Evolutionary conservation across 1,140 invertebrate genomes (phyloP), one percentile per base, ranked within the genome.

Genomic region (Galleria mellonella): DNA sequence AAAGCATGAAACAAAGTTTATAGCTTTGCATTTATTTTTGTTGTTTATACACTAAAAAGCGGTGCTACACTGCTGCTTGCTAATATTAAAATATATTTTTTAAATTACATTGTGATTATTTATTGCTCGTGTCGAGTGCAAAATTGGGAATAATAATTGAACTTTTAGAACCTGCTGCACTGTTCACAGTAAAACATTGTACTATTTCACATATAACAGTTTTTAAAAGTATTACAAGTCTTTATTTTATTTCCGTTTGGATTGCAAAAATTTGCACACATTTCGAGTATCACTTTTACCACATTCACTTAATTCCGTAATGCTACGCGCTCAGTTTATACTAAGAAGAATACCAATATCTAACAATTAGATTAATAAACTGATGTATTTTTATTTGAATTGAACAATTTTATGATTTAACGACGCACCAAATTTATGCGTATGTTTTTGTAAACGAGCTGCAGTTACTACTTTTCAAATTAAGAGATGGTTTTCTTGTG

Each of bases 61-160:
- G 37, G 74, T 56, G 62, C 66, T 55, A 72, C 49, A 77, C 48
- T 58, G 62, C 52, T 72, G 57, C 47, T 40, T 51, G 60, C 59
- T 56, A 67, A 61, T 41, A 51, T 51, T 45, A 32, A 55, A 70
- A 61, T 51, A 60, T 62, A 66, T 65, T 66, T 46, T 72, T 66
- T 56, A 75, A 74, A 83, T 83, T 83, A 83, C 79, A 78, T 83
- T 83, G 77, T 77, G 75, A 69, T 66, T 69, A 61, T 62, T 68
- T 72, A 71, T 75, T 57, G 70, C 70, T 77, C 52, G 76, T 83
- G 71, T 72, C 62, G 60, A 56, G 79, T 83, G 79, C 76, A 72
- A 79, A 62, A 59, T 71, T 71, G 66, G 55, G 56, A 63, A 68
- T 61, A 66, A 72, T 63, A 66, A 73, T 76, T 72, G 40, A 70